Evolutionary conservation across 2,797 vertebrate genomes (phyloP).

Genomic region (Pseudocheirus occidentalis): DNA sequence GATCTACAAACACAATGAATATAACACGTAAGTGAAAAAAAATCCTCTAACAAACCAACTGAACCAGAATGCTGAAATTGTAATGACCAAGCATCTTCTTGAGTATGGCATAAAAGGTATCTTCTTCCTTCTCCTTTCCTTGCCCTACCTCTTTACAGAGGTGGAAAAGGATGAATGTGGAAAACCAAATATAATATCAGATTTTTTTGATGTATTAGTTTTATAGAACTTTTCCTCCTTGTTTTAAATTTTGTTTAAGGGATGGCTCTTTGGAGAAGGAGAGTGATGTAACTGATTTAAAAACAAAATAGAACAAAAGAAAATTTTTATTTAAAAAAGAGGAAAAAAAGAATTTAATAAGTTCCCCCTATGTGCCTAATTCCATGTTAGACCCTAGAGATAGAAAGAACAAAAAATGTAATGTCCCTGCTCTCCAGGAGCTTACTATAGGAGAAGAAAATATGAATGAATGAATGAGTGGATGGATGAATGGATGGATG

Average conservation of each 20-base stretch:
- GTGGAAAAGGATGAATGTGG: background rate
- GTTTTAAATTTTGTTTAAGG: background rate
- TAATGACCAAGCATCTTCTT: background rate
- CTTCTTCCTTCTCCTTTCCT: background rate
- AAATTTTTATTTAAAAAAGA: background rate
- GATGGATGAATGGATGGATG: no score
- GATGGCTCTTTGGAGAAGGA: background rate
- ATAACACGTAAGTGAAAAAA: background rate
- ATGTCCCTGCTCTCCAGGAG: background rate
- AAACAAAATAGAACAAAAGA: background rate
- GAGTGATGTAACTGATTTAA: background rate
- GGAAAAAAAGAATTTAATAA: background rate
- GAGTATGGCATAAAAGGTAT: background rate
- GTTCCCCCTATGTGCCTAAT: background rate
- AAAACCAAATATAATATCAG: background rate
- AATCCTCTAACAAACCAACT: background rate
- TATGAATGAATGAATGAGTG: background rate
- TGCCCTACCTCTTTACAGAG: background rate
- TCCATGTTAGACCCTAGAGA: background rate
- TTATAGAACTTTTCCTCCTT: background rate
- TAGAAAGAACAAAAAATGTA: background rate
- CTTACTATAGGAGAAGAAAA: background rate
- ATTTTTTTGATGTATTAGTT: background rate
- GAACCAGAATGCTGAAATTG: background rate
- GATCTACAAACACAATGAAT: background rate